Evolutionary conservation across 1,140 invertebrate genomes (phyloP).

Genomic region (Octopus bimaculoides): DNA sequence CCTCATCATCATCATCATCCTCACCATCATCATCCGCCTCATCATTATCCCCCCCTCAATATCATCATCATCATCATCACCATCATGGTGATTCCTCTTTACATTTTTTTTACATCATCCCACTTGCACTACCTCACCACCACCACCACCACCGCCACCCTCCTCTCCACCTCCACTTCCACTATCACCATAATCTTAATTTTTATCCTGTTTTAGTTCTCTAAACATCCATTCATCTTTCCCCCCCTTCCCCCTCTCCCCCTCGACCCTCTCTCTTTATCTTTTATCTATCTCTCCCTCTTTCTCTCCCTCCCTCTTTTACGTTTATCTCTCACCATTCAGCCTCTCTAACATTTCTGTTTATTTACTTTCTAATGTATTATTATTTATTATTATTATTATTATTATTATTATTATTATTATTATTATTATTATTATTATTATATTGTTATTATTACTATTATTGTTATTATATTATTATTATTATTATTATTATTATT

Average conservation of each 20-base stretch:
- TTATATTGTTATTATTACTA: too few relatives aligned
- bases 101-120: not conserved
- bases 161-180: not conserved
- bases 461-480: too few relatives aligned
- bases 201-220: not conserved
- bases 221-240: not conserved
- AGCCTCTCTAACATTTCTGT: too few relatives aligned
- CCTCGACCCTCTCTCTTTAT: too few relatives aligned
- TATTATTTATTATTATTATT: too few relatives aligned
- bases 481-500: too few relatives aligned
- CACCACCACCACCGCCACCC: not conserved
- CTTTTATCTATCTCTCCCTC: too few relatives aligned
- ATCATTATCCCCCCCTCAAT: not conserved
- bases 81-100: conserved; percentile 1
- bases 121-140: not conserved
- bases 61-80: conserved; percentile 16
- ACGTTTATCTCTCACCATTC: not conserved
- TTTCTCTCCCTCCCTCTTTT: not conserved
- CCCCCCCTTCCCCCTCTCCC: not conserved
- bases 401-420: too few relatives aligned
- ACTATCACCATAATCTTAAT: not conserved
- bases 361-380: too few relatives aligned
- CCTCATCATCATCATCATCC: too few relatives aligned
- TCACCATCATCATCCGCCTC: too few relatives aligned
- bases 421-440: too few relatives aligned